Conservation (phyloP, 2,113 vertebrate species). For the Arenaria interpres region DNA sequence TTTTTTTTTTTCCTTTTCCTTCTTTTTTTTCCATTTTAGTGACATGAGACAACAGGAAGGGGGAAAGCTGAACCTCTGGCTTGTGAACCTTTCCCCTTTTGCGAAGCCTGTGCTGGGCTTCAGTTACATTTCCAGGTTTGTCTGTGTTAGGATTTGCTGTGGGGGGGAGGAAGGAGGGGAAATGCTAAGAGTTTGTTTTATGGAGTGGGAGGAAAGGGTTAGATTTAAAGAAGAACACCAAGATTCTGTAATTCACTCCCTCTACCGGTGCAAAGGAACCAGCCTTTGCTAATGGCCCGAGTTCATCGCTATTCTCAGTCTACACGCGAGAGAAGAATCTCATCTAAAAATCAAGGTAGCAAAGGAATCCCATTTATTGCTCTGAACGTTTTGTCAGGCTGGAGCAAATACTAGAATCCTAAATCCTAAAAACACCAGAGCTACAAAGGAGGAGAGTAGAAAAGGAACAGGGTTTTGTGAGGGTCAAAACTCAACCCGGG, state of each 20-base stretch:
- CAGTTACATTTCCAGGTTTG: not conserved
- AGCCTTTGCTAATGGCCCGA: not conserved
- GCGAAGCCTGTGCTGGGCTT: not conserved
- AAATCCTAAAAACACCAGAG: not conserved
- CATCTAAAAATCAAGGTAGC: not conserved
- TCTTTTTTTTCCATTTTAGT: not conserved
- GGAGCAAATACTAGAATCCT: too few relatives aligned
- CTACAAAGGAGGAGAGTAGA: not conserved
- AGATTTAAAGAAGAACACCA: not conserved
- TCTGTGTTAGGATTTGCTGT: not conserved
- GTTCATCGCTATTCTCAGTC: not conserved
- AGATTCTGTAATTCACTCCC: not conserved
- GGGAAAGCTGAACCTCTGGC: not conserved
- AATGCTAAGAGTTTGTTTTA: not conserved
- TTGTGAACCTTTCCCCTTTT: not conserved
- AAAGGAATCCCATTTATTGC: not conserved
- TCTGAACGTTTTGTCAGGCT: not conserved
- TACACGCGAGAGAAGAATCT: not conserved
- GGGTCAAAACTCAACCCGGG: not conserved
- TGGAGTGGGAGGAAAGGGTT: not conserved
- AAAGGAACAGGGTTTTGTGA: not conserved
- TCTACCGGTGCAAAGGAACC: not conserved
- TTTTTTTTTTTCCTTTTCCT: not conserved
- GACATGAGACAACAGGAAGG: not conserved
- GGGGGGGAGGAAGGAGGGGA: too few relatives aligned